Evolutionary conservation across 1,140 invertebrate species (phyloP).

Genomic region (Magallana gigas): DNA sequence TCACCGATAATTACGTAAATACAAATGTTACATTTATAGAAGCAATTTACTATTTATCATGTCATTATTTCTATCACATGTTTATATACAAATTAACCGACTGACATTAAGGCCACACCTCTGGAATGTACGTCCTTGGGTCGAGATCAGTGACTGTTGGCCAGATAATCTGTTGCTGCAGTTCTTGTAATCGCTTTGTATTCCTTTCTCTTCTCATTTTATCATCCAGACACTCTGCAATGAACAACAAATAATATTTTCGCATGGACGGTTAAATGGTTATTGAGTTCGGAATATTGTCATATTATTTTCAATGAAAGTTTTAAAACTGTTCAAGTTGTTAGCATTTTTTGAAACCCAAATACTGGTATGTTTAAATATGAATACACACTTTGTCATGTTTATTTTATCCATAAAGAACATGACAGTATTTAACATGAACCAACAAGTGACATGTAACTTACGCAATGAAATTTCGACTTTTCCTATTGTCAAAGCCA

Average conservation of each 20-base stretch:
- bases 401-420: not conserved
- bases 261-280: too few relatives aligned
- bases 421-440: not conserved
- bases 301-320: too few relatives aligned
- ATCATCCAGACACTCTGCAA: slow-evolving; percentile 84
- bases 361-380: too few relatives aligned
- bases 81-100: too few relatives aligned
- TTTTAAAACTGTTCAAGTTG: too few relatives aligned
- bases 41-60: too few relatives aligned
- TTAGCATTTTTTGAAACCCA: too few relatives aligned
- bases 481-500: slow-evolving; percentile 83
- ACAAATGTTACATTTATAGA: too few relatives aligned
- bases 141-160: slow-evolving; percentile 85
- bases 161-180: slow-evolving; percentile 86
- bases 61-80: too few relatives aligned
- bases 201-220: slow-evolving; percentile 88
- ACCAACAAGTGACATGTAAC: slow-evolving; percentile 60
- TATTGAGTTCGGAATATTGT: too few relatives aligned
- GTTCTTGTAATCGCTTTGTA: slow-evolving; percentile 86
- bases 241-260: slow-evolving; percentile 13
- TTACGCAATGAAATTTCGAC: slow-evolving; percentile 85
- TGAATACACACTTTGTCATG: too few relatives aligned
- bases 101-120: slow-evolving; percentile 75
- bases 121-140: slow-evolving; percentile 84
- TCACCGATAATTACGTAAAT: too few relatives aligned